Evolutionary conservation across 2,113 vertebrate genomes (phyloP).

Genomic region (Gnathonemus longibarbis): DNA sequence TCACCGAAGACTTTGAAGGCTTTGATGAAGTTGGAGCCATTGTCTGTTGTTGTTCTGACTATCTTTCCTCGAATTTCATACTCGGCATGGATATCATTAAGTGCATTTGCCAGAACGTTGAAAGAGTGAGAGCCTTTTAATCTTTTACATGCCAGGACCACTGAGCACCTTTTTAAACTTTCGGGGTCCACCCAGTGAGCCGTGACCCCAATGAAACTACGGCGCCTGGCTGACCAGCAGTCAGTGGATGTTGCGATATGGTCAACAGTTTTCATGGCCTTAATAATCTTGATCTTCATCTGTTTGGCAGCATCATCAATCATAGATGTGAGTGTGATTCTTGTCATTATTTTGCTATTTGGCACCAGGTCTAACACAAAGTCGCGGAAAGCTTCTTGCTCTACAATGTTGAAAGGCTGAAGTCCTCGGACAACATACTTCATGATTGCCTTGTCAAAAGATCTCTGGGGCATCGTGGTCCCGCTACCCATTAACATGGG

Average conservation of each 20-base stretch:
- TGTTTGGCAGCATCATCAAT: background rate
- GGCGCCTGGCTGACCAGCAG: background rate
- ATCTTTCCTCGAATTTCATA: slow-evolving; percentile 9
- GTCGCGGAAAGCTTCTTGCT: too few species aligned
- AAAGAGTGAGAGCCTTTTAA: slow-evolving; percentile 13
- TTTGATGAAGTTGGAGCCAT: slow-evolving; percentile 20
- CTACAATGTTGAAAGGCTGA: too few species aligned
- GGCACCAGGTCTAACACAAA: too few species aligned
- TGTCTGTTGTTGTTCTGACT: slow-evolving; percentile 17
- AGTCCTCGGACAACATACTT: too few species aligned
- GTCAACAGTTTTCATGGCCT: background rate
- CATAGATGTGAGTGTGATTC: too few species aligned
- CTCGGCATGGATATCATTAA: background rate
- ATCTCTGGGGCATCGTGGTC: too few species aligned
- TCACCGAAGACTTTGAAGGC: background rate
- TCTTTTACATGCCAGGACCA: slow-evolving; percentile 16
- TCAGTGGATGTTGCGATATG: background rate
- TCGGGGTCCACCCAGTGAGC: background rate
- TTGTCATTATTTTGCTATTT: too few species aligned
- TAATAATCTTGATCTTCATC: background rate
- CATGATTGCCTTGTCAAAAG: too few species aligned
- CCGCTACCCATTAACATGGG: too few species aligned
- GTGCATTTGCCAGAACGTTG: too few species aligned
- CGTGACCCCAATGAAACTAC: background rate
- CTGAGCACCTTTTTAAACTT: slow-evolving; percentile 3